Base-by-base conservation (phyloP, 1,140 invertebrate species). In the Psilanteris sp. region DNA sequence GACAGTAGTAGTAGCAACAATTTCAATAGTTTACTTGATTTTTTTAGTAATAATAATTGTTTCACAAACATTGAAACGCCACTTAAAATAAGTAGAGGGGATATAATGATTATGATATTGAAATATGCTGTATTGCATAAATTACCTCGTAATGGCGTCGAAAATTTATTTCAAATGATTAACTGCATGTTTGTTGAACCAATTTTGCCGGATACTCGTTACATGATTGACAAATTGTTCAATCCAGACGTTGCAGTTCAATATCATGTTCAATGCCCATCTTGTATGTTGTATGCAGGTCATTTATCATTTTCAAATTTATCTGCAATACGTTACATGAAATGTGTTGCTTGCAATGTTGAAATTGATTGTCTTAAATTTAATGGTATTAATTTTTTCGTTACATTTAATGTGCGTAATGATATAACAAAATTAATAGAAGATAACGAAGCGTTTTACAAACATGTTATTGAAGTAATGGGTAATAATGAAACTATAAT, bases 371-470 rank as follows among this genome's bases (percentile, higher is more conserved):
- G 14, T 4, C 32, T 18, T n/a, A 14, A 31, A 14, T 43, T 27
- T 8, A 50, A 36, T 15, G 16, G 16, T 13, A 26, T 3, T 31
- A 15, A 34, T 39, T 57, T 44, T 39, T 55, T 57, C 22, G 41
- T 57, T 1, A 57, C 43, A 9, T 55, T 31, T 5, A 24, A 68
- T 31, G 16, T 50, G 7, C 8, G 18, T 31, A 7, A 13, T 29
- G 22, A 46, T 15, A 31, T 68, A 18, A 27, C 18, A 48, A 29
- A 16, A 31, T 11, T 48, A 31, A 8, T 54, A 29, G 41, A 68
- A 48, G 2, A 8, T 7, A 37, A 68, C 31, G 3, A 11, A 6
- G 4, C 14, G 2, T 50, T 48, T 32, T 70, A 59, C 9, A 48
- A 70, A 13, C 8, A 39, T 34, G 15, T 55, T 6, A 9, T 67